Evolutionary conservation across 2,888 invertebrate genomes (phyloP), one percentile per base, ranked within the genome.

Genomic region (Coleophora deauratella): DNA sequence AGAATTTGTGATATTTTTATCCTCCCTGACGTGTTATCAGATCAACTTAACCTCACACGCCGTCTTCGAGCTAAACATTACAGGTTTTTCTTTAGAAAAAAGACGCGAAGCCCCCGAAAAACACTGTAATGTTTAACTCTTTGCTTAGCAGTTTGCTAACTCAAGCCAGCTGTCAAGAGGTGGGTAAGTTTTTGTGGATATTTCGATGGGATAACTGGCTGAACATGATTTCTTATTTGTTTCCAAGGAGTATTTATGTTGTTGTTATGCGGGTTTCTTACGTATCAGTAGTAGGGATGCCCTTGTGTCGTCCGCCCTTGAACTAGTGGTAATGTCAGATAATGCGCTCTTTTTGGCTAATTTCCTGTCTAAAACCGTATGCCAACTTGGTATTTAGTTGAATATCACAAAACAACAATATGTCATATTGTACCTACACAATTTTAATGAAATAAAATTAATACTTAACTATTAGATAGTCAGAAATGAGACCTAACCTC

Each of bases 161-260:
- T 70, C 86, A 87, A 79, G 90, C 89, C 77, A 88, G 88, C 84
- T 90, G 90, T 88, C 90, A 90, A 90, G 91, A 91, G 91, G 91
- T 91, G 86, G 90, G 91, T 90, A 90, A 90, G 90, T 90, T 85
- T 82, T 72, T 62, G 46, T 52, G 50, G 45, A 53, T 38, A 40
- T 44, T 52, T 50, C 36, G 45, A 39, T 35, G 37, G 49, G 38
- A 45, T 33, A 39, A 21, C 21, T 21, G 21, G 21, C 21, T 21
- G 21, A 21, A 21, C 3, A 21, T 21, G 21, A 4, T 44, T 38
- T 44, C 44, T 40, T 28, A 33, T 14, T 30, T 14, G 9, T 9
- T 10, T 37, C 2, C 14, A 31, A 30, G 21, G 21, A 13, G 30
- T 31, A 32, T 41, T 9, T n/a, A n/a, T n/a, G n/a, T 28, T 35